These are phyloP conservation scores for Coregonus clupeaformis DNA, from an alignment of 2,113 vertebrate species.

Conservation along the genomic window DNA sequence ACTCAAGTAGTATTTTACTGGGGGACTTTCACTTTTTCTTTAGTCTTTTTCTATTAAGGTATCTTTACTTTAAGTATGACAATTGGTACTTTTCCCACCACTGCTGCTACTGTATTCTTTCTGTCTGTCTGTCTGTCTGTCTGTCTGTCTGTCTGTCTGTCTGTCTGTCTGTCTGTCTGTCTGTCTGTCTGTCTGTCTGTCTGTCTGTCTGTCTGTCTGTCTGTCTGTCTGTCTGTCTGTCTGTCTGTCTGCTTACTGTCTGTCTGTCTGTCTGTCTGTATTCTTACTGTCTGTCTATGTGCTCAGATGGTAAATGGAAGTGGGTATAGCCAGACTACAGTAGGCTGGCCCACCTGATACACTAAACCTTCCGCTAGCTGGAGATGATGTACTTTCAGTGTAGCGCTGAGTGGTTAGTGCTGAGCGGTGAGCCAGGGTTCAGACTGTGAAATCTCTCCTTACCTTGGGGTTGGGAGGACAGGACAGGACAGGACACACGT, in stretches of 20 bases:
- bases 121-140: too few relatives aligned
- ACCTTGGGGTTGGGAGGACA: neutral
- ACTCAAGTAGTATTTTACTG: too few relatives aligned
- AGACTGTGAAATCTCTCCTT: constrained; percentile 10
- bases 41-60: too few relatives aligned
- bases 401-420: neutral
- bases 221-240: neutral
- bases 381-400: constrained; percentile 2
- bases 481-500: neutral
- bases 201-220: neutral
- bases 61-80: too few relatives aligned
- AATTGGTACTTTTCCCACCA: too few relatives aligned
- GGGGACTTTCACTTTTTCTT: too few relatives aligned
- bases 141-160: neutral
- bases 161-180: neutral
- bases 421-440: constrained; percentile 1
- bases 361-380: neutral
- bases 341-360: constrained; percentile 1
- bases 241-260: neutral
- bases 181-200: neutral
- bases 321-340: too few relatives aligned
- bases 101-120: neutral
- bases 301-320: neutral
- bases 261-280: too few relatives aligned
- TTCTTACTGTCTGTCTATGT: too few relatives aligned